Base-by-base conservation (phyloP, 2,797 vertebrate genomes). In the Acipenser ruthenus region DNA sequence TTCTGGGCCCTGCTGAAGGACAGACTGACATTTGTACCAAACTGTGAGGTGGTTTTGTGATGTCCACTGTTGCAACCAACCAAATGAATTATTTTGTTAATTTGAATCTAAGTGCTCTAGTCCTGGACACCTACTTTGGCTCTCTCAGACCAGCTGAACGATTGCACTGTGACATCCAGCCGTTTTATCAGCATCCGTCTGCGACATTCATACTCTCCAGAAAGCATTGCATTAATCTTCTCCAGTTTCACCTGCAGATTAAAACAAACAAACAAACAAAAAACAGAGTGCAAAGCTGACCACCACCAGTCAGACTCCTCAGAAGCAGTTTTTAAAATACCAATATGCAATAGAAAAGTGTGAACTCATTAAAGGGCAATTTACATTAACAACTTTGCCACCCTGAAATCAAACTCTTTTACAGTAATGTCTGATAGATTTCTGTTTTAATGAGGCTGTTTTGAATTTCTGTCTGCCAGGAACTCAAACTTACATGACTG, bases 141-240 rank as follows among this genome's bases (percentile, higher is more conserved):
- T 87, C 91, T 84, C 60, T 99, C 96, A 1, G 95, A 98, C 96
- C 97, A 99, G 1, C 96, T 91, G 51, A 99, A 99, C 1, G 97
- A 99, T 83, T 99, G 95, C 18, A 98, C 86, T 0, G 97, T 98
- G 69, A 99, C 95, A 55, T 99, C 97, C 10, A 99, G 85, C 0
- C 96, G 89, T 66, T 99, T 99, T 83, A 98, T 92, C 78, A 99
- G 76, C 96, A 99, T 96, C 70, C 92, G 88, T 12, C 95, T 86
- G 1, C 97, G 93, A 76, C 95, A 95, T 70, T 97, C 93, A 0
- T 99, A 99, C 79, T 99, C 94, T 2, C 82, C 87, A 2, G 80
- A 80, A 74, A 99, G 89, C 62, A 79, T 79, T 0, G 78, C 60
- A 49, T 97, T 98, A 69, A 99, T 93, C 80, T 79, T 82, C 72